These are phyloP conservation scores for Tachysurus fulvidraco DNA, from an alignment of 2,113 vertebrate genomes.

Conservation along the genomic window DNA sequence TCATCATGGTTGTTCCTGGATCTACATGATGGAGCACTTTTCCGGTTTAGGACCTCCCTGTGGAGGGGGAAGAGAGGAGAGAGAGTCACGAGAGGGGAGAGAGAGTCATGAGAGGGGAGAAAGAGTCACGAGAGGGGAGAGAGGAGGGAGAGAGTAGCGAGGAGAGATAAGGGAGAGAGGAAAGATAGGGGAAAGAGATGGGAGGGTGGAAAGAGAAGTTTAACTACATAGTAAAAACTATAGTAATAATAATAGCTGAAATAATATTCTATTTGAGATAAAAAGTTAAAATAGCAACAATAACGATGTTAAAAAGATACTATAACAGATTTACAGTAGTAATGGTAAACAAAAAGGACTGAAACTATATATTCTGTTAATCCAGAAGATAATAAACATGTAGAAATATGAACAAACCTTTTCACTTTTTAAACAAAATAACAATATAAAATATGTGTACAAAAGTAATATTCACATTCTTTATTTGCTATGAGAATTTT, in stretches of 20 bases:
- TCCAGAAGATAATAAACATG: background rate
- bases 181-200: no score
- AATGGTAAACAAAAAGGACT: background rate
- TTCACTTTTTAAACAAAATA: background rate
- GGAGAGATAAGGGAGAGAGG: no score
- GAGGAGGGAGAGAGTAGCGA: slow-evolving; percentile 32
- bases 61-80: slow-evolving; percentile 6
- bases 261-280: background rate
- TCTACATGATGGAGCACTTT: slow-evolving; percentile 75
- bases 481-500: background rate
- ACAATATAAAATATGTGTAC: background rate
- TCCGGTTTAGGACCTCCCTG: slow-evolving; percentile 67
- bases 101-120: background rate
- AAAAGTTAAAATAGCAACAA: background rate
- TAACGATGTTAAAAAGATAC: background rate
- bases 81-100: background rate
- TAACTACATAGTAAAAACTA: background rate
- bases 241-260: background rate
- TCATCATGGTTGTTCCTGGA: slow-evolving; percentile 43
- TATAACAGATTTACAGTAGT: background rate
- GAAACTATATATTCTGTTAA: background rate
- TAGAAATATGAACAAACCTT: background rate
- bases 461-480: background rate
- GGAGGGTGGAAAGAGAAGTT: background rate
- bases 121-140: background rate